phyloP scores from a whole-genome alignment of 2,113 vertebrate genomes.

The Oxygymnocypris stewartii region DNA sequence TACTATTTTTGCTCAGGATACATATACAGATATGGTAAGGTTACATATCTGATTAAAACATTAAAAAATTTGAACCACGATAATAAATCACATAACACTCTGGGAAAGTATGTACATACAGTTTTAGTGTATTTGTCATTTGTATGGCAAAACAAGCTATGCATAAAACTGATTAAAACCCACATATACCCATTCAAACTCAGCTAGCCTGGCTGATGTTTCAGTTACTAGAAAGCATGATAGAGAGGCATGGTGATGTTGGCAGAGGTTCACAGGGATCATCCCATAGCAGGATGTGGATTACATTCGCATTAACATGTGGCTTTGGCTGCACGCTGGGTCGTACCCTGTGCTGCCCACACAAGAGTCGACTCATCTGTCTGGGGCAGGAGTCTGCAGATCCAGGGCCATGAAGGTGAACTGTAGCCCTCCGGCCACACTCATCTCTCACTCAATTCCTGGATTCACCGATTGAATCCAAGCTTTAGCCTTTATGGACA shows the following conservation, averaged over 20 bases:
- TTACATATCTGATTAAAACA: not conserved
- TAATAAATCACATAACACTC: not conserved
- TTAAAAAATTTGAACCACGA: not conserved
- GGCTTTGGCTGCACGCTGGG: constrained; percentile 49
- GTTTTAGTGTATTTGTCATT: not conserved
- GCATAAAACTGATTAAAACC: not conserved
- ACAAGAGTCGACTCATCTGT: not conserved
- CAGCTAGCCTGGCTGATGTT: not conserved
- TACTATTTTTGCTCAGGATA: not conserved
- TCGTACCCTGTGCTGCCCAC: no score
- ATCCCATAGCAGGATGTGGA: constrained; percentile 60
- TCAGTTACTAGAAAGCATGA: constrained; percentile 43
- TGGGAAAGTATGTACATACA: not conserved
- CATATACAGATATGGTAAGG: not conserved
- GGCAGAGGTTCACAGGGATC: constrained; percentile 52
- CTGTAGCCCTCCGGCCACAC: not conserved
- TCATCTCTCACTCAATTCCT: not conserved
- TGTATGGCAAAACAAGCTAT: not conserved
- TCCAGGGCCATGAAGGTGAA: not conserved
- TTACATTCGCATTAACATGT: constrained; percentile 64
- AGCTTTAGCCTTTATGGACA: not conserved
- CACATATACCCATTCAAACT: not conserved
- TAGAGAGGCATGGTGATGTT: constrained; percentile 47
- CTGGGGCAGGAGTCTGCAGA: not conserved
- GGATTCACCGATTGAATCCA: no score